A percentile compares a stretch with the other conserved stretches of the same genome.
These are phyloP conservation scores for Brachionus calyciflorus DNA, from an alignment of 1,140 invertebrate species.

Conservation along the genomic window DNA sequence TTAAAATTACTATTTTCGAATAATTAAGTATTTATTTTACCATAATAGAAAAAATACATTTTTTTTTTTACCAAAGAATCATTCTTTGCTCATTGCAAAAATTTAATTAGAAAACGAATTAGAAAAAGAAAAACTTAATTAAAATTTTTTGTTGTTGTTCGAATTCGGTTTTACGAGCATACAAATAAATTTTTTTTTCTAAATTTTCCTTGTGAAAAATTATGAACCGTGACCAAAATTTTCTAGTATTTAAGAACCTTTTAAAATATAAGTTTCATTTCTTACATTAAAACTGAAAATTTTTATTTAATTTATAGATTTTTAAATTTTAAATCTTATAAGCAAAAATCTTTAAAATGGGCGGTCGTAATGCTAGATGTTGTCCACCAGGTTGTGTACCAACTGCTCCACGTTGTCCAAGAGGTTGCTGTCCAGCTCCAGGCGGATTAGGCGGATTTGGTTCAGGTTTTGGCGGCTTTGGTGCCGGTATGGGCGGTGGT, in stretches of 20 bases:
- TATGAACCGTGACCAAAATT: constrained; percentile 31
- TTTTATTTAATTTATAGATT: constrained; percentile 35
- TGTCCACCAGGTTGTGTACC: constrained; percentile 31
- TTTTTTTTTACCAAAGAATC: too few species aligned
- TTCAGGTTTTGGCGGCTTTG: not conserved
- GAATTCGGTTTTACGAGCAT: not conserved
- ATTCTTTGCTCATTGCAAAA: too few species aligned
- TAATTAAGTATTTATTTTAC: too few species aligned
- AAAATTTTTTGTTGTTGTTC: not conserved
- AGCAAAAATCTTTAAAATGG: constrained; percentile 9
- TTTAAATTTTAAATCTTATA: not conserved
- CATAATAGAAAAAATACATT: too few species aligned
- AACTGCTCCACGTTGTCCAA: not conserved
- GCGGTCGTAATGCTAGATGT: constrained; percentile 23
- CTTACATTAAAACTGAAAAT: not conserved
- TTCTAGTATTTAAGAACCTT: not conserved
- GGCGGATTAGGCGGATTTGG: not conserved
- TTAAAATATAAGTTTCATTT: not conserved
- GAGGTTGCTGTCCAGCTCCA: not conserved
- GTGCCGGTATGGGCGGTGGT: constrained; percentile 6
- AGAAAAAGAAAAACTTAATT: too few species aligned
- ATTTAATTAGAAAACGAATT: too few species aligned
- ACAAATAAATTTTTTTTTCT: not conserved
- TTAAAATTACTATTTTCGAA: too few species aligned
- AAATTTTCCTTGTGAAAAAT: not conserved